Percentiles rank a stretch among this genome's conserved stretches.
Evolutionary conservation across 2,113 vertebrate genomes (phyloP).

Genomic region (Morone saxatilis): DNA sequence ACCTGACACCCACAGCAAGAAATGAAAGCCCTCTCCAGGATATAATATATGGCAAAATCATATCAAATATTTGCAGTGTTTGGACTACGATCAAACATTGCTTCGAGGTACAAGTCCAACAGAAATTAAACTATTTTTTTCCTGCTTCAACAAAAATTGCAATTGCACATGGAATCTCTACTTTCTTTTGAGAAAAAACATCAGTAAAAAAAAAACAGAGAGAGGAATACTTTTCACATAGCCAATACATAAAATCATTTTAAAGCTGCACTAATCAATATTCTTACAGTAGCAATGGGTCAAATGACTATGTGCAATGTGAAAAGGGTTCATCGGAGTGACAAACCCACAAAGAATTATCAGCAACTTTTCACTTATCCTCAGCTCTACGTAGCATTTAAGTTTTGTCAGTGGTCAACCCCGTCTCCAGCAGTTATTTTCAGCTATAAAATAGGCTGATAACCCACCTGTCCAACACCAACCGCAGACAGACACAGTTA

Average conservation of each 20-base stretch:
- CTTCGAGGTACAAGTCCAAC: neutral
- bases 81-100: neutral
- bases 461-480: neutral
- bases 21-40: neutral
- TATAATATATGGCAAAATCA: neutral
- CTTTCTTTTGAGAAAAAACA: neutral
- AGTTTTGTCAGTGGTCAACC: neutral
- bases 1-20: slow-evolving; percentile 8
- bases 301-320: neutral
- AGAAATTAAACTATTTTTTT: neutral
- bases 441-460: neutral
- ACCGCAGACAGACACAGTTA: neutral
- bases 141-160: neutral
- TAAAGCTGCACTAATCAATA: neutral
- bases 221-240: neutral
- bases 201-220: neutral
- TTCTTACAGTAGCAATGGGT: neutral
- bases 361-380: neutral
- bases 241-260: neutral
- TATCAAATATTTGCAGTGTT: neutral
- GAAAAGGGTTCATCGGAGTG: neutral
- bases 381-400: neutral
- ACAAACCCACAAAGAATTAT: neutral
- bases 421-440: neutral
- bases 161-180: neutral